Percentiles rank a stretch among this genome's conserved stretches.
These are phyloP conservation scores for Martes martes DNA, from an alignment of 2,113 vertebrate genomes.

Conservation along the genomic window DNA sequence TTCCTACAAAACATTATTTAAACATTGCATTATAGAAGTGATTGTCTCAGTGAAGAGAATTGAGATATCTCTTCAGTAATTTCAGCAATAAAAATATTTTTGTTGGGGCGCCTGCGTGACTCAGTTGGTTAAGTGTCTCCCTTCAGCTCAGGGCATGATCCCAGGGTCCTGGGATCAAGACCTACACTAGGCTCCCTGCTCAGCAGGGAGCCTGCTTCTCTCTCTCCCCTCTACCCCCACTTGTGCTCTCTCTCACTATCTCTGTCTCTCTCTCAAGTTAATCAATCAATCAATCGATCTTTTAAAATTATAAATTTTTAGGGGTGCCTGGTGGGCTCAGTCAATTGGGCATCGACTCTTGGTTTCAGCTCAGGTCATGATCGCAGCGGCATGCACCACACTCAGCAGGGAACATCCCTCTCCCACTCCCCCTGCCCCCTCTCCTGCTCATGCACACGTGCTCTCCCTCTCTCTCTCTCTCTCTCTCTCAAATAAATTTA, in stretches of 20 bases:
- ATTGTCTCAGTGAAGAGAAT: not conserved
- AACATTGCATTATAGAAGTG: conserved; percentile 1
- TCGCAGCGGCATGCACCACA: not conserved
- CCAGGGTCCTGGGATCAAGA: too few relatives aligned
- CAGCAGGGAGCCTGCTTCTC: too few relatives aligned
- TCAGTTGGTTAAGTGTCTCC: too few relatives aligned
- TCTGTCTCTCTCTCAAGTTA: not conserved
- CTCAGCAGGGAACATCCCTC: not conserved
- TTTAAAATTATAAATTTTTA: not conserved
- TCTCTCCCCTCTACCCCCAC: too few relatives aligned
- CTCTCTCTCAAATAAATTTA: not conserved
- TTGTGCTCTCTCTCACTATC: not conserved
- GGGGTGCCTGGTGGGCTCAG: not conserved
- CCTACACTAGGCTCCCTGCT: too few relatives aligned
- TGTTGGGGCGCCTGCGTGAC: too few relatives aligned
- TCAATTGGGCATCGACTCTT: not conserved
- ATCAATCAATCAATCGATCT: not conserved
- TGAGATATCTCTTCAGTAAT: not conserved
- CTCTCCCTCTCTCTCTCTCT: not conserved
- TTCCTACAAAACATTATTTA: not conserved
- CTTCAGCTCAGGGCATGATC: too few relatives aligned
- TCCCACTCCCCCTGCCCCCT: not conserved
- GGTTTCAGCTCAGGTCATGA: not conserved
- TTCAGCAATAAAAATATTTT: not conserved
- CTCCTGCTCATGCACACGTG: not conserved